phyloP scores from a whole-genome alignment of 2,888 invertebrate genomes.

The Phengaris alcon region DNA sequence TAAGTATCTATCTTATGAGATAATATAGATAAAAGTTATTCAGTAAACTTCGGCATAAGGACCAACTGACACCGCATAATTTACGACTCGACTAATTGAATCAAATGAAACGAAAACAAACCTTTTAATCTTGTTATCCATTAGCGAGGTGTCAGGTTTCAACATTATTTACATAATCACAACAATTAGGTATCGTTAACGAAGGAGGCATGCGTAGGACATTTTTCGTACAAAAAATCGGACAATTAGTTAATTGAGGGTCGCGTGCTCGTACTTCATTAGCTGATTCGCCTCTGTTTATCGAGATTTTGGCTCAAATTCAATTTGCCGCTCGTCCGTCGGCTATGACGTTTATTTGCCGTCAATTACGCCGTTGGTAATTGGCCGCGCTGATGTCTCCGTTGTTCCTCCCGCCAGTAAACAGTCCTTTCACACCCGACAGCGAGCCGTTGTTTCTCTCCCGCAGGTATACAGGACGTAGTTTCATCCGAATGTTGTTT shows the following conservation, averaged over 20 bases:
- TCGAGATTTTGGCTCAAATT: constrained; percentile 25
- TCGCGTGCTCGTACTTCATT: constrained; percentile 43
- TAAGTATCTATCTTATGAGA: too few species aligned
- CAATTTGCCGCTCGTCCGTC: constrained; percentile 8
- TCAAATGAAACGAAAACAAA: not conserved
- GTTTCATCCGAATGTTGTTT: not conserved
- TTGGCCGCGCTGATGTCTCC: constrained; percentile 14
- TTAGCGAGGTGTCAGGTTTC: not conserved
- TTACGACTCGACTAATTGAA: not conserved
- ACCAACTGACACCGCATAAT: not conserved
- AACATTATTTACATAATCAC: constrained; percentile 3
- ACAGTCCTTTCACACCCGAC: not conserved
- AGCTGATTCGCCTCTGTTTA: constrained; percentile 31
- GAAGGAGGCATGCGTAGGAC: not conserved
- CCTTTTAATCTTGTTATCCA: not conserved
- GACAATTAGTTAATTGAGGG: constrained; percentile 44
- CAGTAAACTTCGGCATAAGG: too few species aligned
- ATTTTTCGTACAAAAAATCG: constrained; percentile 35
- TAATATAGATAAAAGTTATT: too few species aligned
- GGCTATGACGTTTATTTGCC: constrained; percentile 23
- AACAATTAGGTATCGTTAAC: not conserved
- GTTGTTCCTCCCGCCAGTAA: not conserved
- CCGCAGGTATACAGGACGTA: not conserved
- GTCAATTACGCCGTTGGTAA: constrained; percentile 13
- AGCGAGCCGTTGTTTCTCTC: not conserved